Percentiles rank a stretch among this genome's conserved stretches.
Conservation (phyloP, 23 tunicate genomes). For the Trididemnum nubilum region DNA sequence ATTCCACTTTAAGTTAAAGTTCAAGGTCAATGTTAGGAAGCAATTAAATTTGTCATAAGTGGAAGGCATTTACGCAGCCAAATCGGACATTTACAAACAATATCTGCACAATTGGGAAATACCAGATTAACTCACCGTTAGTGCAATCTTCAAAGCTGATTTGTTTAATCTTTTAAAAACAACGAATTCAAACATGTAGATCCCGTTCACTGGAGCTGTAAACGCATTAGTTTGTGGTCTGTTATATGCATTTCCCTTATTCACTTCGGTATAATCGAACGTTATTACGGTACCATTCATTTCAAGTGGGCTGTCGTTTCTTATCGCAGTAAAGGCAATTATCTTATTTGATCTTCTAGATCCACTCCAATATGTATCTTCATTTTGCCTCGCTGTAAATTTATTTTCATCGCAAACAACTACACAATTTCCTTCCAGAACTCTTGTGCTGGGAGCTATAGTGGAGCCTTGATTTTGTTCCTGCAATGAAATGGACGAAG, state of each 20-base stretch:
- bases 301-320: not conserved
- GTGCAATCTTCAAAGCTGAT: conserved; percentile 37
- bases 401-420: conserved; percentile 48
- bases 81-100: too few species aligned
- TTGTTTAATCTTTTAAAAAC: conserved; percentile 42
- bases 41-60: too few species aligned
- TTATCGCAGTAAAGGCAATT: conserved; percentile 16
- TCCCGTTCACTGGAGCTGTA: conserved; percentile 49
- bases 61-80: too few species aligned
- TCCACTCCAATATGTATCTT: not conserved
- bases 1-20: too few species aligned
- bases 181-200: conserved; percentile 37
- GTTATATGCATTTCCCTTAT: conserved; percentile 52
- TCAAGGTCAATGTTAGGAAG: too few species aligned
- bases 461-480: too few species aligned
- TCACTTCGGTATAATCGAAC: conserved; percentile 47
- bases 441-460: too few species aligned
- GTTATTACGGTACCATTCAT: not conserved
- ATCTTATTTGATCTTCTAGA: not conserved
- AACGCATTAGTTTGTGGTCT: conserved; percentile 28
- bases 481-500: too few species aligned
- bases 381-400: not conserved
- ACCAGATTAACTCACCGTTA: conserved; percentile 60
- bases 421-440: conserved; percentile 58
- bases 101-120: too few species aligned